Percentiles rank a stretch among this genome's conserved stretches.
Conservation (phyloP, 2,113 vertebrate species). For the Coptodon bakossiorum region DNA sequence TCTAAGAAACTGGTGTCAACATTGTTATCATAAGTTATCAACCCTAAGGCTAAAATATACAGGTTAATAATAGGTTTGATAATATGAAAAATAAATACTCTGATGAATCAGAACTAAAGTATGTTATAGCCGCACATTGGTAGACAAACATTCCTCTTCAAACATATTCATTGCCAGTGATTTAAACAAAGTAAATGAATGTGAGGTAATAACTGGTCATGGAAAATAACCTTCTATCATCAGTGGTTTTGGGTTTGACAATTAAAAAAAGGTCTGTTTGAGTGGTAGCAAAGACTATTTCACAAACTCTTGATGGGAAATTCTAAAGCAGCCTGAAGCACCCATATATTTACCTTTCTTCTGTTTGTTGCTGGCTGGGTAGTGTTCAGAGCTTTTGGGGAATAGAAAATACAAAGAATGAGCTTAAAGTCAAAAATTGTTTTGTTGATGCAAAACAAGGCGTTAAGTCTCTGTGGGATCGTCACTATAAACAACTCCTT, state of each 20-base stretch:
- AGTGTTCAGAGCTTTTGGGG: not conserved
- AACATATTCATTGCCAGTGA: not conserved
- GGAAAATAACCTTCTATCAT: not conserved
- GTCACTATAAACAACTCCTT: not conserved
- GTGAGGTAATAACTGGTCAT: not conserved
- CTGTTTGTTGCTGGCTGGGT: not conserved
- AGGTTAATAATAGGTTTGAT: not conserved
- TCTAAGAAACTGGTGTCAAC: not conserved
- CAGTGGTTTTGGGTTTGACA: not conserved
- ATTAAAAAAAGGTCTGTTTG: not conserved
- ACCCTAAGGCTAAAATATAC: not conserved
- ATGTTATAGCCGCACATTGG: not conserved
- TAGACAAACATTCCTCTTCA: not conserved
- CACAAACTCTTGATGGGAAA: not conserved
- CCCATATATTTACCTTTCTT: not conserved
- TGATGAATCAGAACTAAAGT: not conserved
- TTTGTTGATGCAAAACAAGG: not conserved
- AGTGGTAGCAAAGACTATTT: not conserved
- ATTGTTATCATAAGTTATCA: not conserved
- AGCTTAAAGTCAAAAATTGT: not conserved
- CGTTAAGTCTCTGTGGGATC: rapidly evolving
- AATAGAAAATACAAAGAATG: not conserved
- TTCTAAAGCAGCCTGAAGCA: not conserved
- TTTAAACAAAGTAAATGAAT: not conserved
- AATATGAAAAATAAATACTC: not conserved